Conservation (phyloP, 1,140 invertebrate genomes). For the Lanistes nyassanus region DNA sequence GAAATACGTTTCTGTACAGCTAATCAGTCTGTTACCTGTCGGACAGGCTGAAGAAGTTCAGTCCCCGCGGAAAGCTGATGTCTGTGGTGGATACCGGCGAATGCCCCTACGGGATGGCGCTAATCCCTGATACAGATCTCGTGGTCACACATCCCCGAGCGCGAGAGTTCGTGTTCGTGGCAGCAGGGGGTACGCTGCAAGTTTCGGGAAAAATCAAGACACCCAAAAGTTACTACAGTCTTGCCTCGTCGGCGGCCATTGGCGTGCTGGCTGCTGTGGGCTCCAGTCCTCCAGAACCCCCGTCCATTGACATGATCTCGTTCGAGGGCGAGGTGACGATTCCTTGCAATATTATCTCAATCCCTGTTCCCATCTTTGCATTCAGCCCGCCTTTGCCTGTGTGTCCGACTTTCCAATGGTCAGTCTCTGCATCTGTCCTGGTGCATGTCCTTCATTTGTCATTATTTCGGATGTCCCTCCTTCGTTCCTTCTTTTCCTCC, state of each 20-base stretch:
- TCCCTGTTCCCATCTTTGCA: too few relatives aligned
- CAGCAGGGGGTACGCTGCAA: conserved; percentile 27
- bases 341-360: too few relatives aligned
- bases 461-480: too few relatives aligned
- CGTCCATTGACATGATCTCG: conserved; percentile 27
- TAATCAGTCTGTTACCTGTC: neutral
- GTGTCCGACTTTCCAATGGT: too few relatives aligned
- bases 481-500: too few relatives aligned
- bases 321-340: conserved; percentile 29
- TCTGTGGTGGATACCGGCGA: conserved; percentile 22
- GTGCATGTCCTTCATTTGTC: too few relatives aligned
- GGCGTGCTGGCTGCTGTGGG: conserved; percentile 24
- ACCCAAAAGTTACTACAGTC: conserved; percentile 29
- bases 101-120: conserved; percentile 25
- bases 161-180: conserved; percentile 28
- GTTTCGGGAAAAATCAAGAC: conserved; percentile 27
- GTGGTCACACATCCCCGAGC: conserved; percentile 24
- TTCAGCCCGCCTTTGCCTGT: too few relatives aligned
- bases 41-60: conserved; percentile 28
- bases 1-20: neutral
- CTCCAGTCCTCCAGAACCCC: conserved; percentile 18
- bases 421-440: too few relatives aligned
- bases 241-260: conserved; percentile 23
- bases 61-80: conserved; percentile 26
- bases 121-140: conserved; percentile 21